Evolutionary conservation across 2,797 vertebrate species (phyloP), one percentile per base, ranked within the genome.

Genomic region (Danio choprae): DNA sequence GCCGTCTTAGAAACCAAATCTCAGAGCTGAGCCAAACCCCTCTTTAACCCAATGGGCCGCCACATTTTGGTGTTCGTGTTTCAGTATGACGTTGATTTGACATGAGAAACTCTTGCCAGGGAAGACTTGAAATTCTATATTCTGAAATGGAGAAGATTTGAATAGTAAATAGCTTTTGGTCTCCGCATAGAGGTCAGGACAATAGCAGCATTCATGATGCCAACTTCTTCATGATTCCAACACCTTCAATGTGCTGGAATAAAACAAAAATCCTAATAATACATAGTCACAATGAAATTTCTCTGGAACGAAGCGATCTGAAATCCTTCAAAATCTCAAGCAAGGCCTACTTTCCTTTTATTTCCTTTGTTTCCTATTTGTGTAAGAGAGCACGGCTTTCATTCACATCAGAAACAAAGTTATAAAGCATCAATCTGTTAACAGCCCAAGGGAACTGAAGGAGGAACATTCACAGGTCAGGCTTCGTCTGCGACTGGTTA

Each of bases 1-100:
- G 40, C 79, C 88, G 77, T 90, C 88, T 41, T 79, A 6, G 56
- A 81, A 88, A 69, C 60, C 77, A 85, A 84, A 86, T 51, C 67
- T 81, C 56, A 29, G 69, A 18, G 58, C 63, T 80, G 73, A 84
- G 50, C 75, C 59, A 70, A 83, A 80, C 78, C 76, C 20, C 77
- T 38, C 43, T 55, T 75, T 74, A 68, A 74, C 70, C 41, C 58
- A 53, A 51, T 77, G 59, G 22, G 46, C 58, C 40, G 13, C 62
- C 55, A 16, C 76, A 68, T 68, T 58, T 53, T 46, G 44, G 51
- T 71, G 48, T 77, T 81, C 58, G 20, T 3, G 40, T 76, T 38
- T 38, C 53, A 38, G 44, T 18, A n/a, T 11, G 9, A 65, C 40
- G 41, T 55, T 40, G 41, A 71, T 18, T 41, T 73, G 43, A 78